Conservation (phyloP, 2,888 invertebrate genomes). For the Meiosimyza platycephala region DNA sequence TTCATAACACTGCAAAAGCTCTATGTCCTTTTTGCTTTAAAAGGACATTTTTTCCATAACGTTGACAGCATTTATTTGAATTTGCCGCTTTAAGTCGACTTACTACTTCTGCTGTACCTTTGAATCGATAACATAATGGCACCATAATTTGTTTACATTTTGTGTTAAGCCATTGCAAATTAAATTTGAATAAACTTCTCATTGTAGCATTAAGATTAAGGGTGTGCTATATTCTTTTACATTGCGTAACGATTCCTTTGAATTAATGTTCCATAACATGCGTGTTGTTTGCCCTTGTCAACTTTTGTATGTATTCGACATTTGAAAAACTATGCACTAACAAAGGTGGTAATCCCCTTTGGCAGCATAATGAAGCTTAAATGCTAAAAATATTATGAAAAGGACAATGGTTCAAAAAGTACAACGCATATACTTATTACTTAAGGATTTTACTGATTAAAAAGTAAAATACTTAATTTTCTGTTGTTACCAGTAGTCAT, state of each 20-base stretch:
- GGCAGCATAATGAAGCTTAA: slow-evolving; percentile 5
- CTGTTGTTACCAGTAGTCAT: too few relatives aligned
- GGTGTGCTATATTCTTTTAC: slow-evolving; percentile 32
- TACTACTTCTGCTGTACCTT: not conserved
- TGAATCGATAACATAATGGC: slow-evolving; percentile 20
- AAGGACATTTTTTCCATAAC: too few relatives aligned
- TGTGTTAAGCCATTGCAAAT: slow-evolving; percentile 33
- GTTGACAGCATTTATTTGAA: not conserved
- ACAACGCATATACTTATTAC: not conserved
- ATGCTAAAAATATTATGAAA: not conserved
- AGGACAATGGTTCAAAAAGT: not conserved
- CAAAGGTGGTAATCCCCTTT: slow-evolving; percentile 34
- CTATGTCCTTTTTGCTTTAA: not conserved
- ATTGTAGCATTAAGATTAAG: slow-evolving; percentile 33
- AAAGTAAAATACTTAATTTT: too few relatives aligned
- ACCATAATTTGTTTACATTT: slow-evolving; percentile 43
- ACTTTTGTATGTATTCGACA: not conserved
- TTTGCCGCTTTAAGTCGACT: not conserved
- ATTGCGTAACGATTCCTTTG: not conserved
- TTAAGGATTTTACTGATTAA: not conserved
- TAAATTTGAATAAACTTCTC: slow-evolving; percentile 43
- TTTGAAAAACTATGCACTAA: not conserved
- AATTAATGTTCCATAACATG: too few relatives aligned
- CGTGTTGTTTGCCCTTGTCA: not conserved
- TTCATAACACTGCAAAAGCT: too few relatives aligned